Evolutionary conservation across 2,888 invertebrate genomes (phyloP).

Genomic region (Eurytoma adleriae): DNA sequence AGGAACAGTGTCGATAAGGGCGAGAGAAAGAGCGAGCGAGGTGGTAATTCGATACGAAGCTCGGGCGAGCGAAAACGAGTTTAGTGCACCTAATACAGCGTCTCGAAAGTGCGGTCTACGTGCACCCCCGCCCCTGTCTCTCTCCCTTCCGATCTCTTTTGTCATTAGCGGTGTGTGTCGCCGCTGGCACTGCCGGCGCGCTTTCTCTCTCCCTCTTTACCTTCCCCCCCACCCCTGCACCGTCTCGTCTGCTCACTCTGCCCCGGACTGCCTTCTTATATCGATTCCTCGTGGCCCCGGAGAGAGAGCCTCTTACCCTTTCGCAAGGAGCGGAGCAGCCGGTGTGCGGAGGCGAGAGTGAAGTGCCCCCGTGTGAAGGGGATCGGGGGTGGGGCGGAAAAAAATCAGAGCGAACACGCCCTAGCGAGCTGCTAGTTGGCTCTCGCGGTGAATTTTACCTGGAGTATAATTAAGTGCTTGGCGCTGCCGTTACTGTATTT

Average conservation of each 20-base stretch:
- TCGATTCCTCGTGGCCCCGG: slow-evolving; percentile 7
- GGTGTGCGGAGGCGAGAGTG: not conserved
- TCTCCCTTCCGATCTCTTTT: slow-evolving; percentile 17
- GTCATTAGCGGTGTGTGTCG: slow-evolving; percentile 25
- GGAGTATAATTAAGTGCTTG: not conserved
- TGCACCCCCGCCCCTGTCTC: not conserved
- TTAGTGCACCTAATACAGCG: slow-evolving; percentile 33
- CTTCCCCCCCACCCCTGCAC: too few relatives aligned
- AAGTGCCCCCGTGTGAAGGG: not conserved
- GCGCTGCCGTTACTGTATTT: not conserved
- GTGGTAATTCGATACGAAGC: slow-evolving; percentile 46
- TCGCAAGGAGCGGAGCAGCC: not conserved
- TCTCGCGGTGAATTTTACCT: not conserved
- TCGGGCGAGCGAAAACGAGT: slow-evolving; percentile 35
- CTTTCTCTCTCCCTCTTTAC: too few relatives aligned
- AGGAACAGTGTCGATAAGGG: not conserved
- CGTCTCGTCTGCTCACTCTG: not conserved
- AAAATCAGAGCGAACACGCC: not conserved
- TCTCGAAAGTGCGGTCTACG: slow-evolving; percentile 27
- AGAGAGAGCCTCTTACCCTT: slow-evolving; percentile 1
- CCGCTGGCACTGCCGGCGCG: not conserved
- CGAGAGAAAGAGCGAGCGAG: not conserved
- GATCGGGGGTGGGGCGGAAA: not conserved
- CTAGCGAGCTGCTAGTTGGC: not conserved
- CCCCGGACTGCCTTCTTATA: not conserved